Percentiles rank a stretch among this genome's conserved stretches.
Conservation (phyloP, 2,888 invertebrate genomes). For the Scaptomyza caliginosa region DNA sequence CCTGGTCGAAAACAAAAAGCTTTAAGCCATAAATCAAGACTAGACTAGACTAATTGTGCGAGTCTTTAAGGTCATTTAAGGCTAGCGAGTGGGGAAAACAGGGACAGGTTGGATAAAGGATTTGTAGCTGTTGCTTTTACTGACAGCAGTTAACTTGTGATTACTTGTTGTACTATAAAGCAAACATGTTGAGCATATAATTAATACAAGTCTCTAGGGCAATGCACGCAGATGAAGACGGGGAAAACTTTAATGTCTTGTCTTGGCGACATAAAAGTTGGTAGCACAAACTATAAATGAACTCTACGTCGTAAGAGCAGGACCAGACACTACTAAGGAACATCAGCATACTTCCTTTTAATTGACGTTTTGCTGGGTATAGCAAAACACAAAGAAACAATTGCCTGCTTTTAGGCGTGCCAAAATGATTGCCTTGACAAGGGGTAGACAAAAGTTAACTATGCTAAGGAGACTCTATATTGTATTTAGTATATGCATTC, state of each 20-base stretch:
- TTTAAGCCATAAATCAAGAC: slow-evolving; percentile 31
- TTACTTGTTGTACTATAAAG: background rate
- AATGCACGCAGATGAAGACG: background rate
- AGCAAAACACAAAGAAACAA: slow-evolving; percentile 7
- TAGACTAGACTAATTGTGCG: background rate
- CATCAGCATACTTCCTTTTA: background rate
- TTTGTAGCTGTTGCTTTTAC: background rate
- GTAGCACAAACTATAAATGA: background rate
- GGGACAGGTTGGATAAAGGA: too few species aligned
- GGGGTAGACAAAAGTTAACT: slow-evolving; percentile 27
- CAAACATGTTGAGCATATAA: background rate
- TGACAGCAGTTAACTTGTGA: background rate
- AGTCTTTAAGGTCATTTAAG: background rate
- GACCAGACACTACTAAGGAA: too few species aligned
- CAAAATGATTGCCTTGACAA: too few species aligned
- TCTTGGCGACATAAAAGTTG: slow-evolving; percentile 16
- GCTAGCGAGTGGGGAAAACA: too few species aligned
- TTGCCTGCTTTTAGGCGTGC: slow-evolving; percentile 11
- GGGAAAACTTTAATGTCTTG: background rate
- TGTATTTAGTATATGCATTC: slow-evolving; percentile 37
- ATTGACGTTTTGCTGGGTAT: background rate
- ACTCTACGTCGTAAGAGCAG: too few species aligned
- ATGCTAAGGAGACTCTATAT: slow-evolving; percentile 42
- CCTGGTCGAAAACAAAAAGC: slow-evolving; percentile 16
- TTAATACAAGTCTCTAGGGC: slow-evolving; percentile 4